Evolutionary conservation across 2,797 vertebrate species (phyloP), one percentile per base, ranked within the genome.

Genomic region (Ctenopoma kingsleyae): DNA sequence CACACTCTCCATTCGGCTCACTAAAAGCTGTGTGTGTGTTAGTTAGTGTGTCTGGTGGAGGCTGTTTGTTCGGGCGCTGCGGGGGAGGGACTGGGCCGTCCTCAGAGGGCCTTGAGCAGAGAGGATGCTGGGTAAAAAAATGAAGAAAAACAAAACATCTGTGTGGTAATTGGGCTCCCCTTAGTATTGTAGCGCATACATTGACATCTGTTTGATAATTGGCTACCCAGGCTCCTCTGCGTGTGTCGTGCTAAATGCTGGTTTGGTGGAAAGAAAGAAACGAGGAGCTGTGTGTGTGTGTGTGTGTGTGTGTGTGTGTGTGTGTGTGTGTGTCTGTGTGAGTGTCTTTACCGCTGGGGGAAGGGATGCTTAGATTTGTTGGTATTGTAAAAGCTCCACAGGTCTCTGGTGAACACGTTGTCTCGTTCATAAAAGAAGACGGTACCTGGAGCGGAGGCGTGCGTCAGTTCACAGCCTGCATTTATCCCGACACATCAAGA

Each of bases 121-220:
- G 80, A 86, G 86, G 71, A 91, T 89, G 72, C 71, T 83, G 85
- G 87, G 79, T 79, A 82, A 84, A 68, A 82, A 59, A 32, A 62
- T 68, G 61, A 81, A 74, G 82, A 80, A 87, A 89, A 91, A 90
- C 86, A 88, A 92, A 93, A 93, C 93, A 94, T 92, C 92, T 94
- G 93, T 91, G 87, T 89, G 85, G 86, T 94, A 94, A 93, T 94
- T 94, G 92, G 91, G 82, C 87, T 93, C 92, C 93, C 92, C 82
- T 92, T 80, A 89, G 92, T 92, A 92, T 93, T 92, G 94, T 92
- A 93, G 91, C 77, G 84, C 90, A 93, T 90, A 92, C 92, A 93
- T 93, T 92, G 91, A 93, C 94, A 94, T 94, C 92, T 94, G 92
- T 93, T 93, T 92, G 93, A 92, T 94, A 94, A 94, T 93, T 94